These are phyloP conservation scores for Campaea margaritaria DNA, from an alignment of 2,888 invertebrate genomes.

Conservation along the genomic window DNA sequence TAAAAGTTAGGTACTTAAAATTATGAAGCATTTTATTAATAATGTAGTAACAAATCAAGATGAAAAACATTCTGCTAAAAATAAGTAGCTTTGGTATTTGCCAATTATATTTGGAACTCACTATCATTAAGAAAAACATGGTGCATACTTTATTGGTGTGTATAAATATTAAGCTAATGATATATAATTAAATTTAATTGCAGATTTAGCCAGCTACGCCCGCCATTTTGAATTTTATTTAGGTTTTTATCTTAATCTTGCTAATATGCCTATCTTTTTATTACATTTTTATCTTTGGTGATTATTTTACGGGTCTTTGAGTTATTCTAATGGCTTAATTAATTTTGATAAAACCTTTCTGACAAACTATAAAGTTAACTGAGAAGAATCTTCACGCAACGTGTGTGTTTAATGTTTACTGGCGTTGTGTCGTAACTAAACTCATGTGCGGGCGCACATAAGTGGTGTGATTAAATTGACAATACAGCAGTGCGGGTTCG, in stretches of 20 bases:
- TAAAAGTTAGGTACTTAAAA: too few relatives aligned
- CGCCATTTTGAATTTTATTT: conserved; percentile 3
- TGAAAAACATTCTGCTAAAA: too few relatives aligned
- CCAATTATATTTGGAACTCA: conserved; percentile 1
- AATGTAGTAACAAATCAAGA: too few relatives aligned
- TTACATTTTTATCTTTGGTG: not conserved
- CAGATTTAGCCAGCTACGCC: conserved; percentile 5
- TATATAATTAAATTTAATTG: conserved; percentile 13
- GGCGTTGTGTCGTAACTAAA: too few relatives aligned
- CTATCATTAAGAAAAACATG: conserved; percentile 4
- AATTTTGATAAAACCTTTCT: too few relatives aligned
- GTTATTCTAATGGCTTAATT: not conserved
- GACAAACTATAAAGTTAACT: too few relatives aligned
- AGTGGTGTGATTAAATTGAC: too few relatives aligned
- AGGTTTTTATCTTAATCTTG: conserved; percentile 9
- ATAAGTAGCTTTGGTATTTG: not conserved
- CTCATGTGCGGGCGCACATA: too few relatives aligned
- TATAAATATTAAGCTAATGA: conserved; percentile 12
- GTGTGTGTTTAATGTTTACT: too few relatives aligned
- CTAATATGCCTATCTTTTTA: conserved; percentile 14
- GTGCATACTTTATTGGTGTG: conserved; percentile 6
- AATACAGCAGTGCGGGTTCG: too few relatives aligned
- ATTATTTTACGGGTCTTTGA: not conserved
- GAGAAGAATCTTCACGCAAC: too few relatives aligned
- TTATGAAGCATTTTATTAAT: too few relatives aligned